Evolutionary conservation across 2,888 invertebrate genomes (phyloP), one percentile per base, ranked within the genome.

Genomic region (Aphelenchoides bicaudatus): DNA sequence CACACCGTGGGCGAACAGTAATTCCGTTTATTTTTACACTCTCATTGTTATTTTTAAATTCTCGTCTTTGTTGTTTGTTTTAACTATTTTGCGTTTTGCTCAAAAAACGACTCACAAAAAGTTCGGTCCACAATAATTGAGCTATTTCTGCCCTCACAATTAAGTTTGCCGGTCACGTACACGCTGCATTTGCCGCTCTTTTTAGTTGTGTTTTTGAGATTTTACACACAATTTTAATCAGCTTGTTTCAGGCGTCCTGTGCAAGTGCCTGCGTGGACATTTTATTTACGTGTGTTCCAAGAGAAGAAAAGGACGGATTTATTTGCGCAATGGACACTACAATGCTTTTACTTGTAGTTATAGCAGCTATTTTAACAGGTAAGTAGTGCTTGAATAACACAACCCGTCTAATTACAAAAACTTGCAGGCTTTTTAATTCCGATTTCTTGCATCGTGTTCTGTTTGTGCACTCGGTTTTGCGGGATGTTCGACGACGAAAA

Each of bases 271-370:
- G 43, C 23, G 25, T 25, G 43, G 43, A 43, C 25, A 10, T 43
- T 8, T 25, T 43, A 10, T 43, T 21, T 25, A n/a, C 43, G 16
- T 43, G 43, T 25, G 25, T 25, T 19, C 21, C 6, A 8, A 25
- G 19, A 19, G 5, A 13, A 19, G 23, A 47, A 6, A 8, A 10
- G 23, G 16, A 39, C 3, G 43, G 53, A 16, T 39, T 10, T 28
- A 31, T 53, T n/a, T 53, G 53, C 38, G 43, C 43, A 30, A 53
- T 53, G 53, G 53, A 53, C 28, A 53, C 10, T 3, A 53, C 53
- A 3, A 23, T 53, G 10, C 43, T 53, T n/a, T 16, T 21, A 13
- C 6, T 53, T n/a, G 39, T 53, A 39, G 29, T 53, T 23, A 43
- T 53, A 13, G 39, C 39, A 21, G 53, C 53, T 2, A 19, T 53